Evolutionary conservation across 1,140 invertebrate species (phyloP).

Genomic region (Polypedilum vanderplanki): DNA sequence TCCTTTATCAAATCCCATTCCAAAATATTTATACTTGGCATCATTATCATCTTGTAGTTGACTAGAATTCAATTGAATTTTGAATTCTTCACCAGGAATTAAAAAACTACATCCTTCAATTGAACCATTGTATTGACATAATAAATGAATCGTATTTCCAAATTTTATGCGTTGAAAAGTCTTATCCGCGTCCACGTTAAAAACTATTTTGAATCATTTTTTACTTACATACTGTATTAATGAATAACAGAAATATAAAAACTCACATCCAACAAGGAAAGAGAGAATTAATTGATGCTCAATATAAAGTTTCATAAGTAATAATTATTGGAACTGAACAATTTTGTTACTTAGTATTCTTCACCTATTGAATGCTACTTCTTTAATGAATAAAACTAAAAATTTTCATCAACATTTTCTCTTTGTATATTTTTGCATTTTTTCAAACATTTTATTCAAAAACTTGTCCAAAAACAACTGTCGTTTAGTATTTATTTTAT

Average conservation of each 20-base stretch:
- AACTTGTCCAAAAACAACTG: constrained; percentile 3
- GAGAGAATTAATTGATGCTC: too few relatives aligned
- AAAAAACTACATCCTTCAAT: not conserved
- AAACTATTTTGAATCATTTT: too few relatives aligned
- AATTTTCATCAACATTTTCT: not conserved
- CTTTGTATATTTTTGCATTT: not conserved
- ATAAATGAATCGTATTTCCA: not conserved
- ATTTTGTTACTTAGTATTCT: not conserved
- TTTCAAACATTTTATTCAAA: not conserved
- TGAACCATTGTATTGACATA: not conserved
- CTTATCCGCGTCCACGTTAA: too few relatives aligned
- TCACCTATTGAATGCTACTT: not conserved
- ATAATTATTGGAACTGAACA: too few relatives aligned
- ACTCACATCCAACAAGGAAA: too few relatives aligned
- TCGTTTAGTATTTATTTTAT: not conserved
- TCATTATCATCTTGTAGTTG: not conserved
- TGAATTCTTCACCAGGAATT: not conserved
- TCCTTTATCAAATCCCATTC: not conserved
- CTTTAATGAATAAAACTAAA: not conserved
- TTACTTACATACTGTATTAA: too few relatives aligned
- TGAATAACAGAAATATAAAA: too few relatives aligned
- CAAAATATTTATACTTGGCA: not conserved
- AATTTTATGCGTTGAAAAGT: not conserved
- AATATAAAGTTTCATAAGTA: too few relatives aligned
- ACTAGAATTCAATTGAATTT: not conserved